Conservation (phyloP, 2,888 invertebrate genomes). For the Escarpia spicata region DNA sequence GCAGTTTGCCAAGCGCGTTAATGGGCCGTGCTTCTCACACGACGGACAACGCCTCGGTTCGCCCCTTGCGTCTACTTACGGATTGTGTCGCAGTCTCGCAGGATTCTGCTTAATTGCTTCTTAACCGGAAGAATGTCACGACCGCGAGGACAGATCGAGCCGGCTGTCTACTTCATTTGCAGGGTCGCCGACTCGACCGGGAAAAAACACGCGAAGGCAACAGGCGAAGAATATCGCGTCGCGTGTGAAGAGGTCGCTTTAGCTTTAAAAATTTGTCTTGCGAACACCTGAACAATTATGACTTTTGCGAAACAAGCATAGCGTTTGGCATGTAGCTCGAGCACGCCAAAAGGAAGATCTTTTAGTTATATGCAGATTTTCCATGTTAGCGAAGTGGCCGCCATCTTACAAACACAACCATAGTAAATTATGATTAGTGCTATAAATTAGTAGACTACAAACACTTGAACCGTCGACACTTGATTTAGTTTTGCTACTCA, state of each 20-base stretch:
- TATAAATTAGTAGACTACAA: too few species aligned
- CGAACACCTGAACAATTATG: too few species aligned
- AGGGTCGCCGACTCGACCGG: neutral
- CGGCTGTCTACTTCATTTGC: neutral
- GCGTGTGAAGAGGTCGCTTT: neutral
- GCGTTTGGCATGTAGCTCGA: too few species aligned
- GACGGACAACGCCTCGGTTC: neutral
- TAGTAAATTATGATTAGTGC: too few species aligned
- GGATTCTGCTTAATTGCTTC: conserved; percentile 16
- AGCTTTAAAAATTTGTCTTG: too few species aligned
- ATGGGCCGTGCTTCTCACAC: neutral
- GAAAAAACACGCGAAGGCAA: neutral
- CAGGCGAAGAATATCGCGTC: neutral
- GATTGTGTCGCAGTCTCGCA: neutral
- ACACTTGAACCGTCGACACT: too few species aligned
- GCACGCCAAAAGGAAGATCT: too few species aligned
- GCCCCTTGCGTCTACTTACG: neutral
- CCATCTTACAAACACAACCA: too few species aligned
- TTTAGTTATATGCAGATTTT: too few species aligned
- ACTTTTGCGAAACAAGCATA: too few species aligned
- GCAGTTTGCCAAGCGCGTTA: neutral
- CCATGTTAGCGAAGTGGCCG: too few species aligned
- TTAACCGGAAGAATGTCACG: neutral
- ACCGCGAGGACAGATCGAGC: neutral
- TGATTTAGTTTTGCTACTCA: too few species aligned